Conservation (phyloP, 1,140 invertebrate species). For the Lerema accius region DNA sequence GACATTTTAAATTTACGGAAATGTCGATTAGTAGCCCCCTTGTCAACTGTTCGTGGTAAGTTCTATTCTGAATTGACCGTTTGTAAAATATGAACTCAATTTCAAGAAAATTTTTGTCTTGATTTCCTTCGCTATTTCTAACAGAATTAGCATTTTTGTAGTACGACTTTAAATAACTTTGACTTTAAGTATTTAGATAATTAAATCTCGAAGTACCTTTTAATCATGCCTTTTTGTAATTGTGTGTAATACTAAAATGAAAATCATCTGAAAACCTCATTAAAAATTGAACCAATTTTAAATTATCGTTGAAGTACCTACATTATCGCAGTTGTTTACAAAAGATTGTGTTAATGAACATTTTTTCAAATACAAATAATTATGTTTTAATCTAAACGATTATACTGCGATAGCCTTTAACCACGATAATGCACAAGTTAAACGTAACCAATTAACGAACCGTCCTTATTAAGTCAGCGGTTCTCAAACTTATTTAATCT, state of each 20-base stretch:
- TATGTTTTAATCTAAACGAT: constrained; percentile 34
- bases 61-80: neutral
- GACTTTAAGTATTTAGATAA: no score
- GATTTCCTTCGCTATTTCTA: no score
- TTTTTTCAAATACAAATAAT: constrained; percentile 19
- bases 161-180: no score
- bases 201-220: no score
- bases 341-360: constrained; percentile 29
- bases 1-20: constrained; percentile 42
- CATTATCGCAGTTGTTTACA: constrained; percentile 14
- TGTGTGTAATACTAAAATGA: no score
- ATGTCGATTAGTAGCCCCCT: constrained; percentile 31
- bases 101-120: no score
- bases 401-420: constrained; percentile 37
- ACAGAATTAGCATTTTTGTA: no score
- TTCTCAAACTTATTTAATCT: no score
- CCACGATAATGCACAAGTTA: constrained; percentile 32
- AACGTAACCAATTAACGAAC: constrained; percentile 23
- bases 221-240: no score
- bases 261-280: neutral
- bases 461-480: constrained; percentile 31
- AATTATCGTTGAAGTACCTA: constrained; percentile 4
- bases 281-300: neutral
- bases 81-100: no score
- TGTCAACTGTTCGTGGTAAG: neutral